Conservation (phyloP, 2,888 invertebrate species). For the Hirtodrosophila confusa region DNA sequence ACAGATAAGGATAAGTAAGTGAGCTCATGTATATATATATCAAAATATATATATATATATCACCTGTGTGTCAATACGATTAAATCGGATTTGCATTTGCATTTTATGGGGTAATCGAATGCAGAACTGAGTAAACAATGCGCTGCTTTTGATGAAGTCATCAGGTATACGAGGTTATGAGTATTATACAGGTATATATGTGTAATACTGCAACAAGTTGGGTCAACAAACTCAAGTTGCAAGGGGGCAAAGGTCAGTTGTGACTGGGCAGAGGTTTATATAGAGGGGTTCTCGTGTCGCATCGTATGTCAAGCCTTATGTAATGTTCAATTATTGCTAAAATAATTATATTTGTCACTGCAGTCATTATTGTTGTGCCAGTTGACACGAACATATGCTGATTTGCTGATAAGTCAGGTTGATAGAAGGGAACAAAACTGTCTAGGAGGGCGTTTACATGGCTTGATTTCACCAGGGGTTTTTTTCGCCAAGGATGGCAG, state of each 20-base stretch:
- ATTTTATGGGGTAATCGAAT: conserved; percentile 37
- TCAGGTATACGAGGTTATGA: conserved; percentile 6
- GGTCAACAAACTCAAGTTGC: conserved; percentile 16
- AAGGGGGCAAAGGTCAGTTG: not conserved
- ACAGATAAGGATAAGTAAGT: no score
- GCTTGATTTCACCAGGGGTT: no score
- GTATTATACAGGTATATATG: not conserved
- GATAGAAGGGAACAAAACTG: no score
- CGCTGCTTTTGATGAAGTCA: not conserved
- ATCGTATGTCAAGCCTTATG: conserved; percentile 23
- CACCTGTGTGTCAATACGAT: conserved; percentile 15
- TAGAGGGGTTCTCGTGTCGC: not conserved
- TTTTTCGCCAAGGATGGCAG: no score
- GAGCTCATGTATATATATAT: no score
- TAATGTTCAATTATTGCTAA: conserved; percentile 6
- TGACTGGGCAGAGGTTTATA: no score
- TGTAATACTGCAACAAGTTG: not conserved
- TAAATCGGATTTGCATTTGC: conserved; percentile 33
- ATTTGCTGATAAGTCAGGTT: conserved; percentile 30
- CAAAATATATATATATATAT: not conserved
- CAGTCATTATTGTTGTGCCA: conserved; percentile 21
- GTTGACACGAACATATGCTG: conserved; percentile 34
- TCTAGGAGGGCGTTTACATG: no score
- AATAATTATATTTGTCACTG: conserved; percentile 18
- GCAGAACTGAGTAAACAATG: conserved; percentile 26